A percentile compares a stretch with the other conserved stretches of the same genome.
phyloP scores from a whole-genome alignment of 2,113 vertebrate species.

The Anolis carolinensis region DNA sequence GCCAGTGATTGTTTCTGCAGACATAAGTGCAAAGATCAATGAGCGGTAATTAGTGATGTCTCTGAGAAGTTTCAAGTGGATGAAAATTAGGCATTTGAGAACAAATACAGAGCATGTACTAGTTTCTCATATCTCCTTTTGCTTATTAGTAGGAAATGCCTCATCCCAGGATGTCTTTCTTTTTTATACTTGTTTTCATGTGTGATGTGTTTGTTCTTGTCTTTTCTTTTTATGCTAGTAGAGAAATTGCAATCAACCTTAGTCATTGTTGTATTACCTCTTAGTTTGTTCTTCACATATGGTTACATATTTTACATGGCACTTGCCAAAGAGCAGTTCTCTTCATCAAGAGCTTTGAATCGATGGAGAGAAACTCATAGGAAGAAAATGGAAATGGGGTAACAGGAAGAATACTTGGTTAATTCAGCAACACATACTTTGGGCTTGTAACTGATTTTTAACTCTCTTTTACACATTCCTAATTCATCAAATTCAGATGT shows the following conservation, averaged over 20 bases:
- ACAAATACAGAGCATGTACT: neutral
- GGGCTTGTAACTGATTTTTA: too few species aligned
- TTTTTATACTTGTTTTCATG: neutral
- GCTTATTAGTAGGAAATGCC: neutral
- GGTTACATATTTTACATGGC: neutral
- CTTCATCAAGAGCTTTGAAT: neutral
- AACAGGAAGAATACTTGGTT: neutral
- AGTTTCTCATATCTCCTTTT: conserved; percentile 8
- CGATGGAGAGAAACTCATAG: neutral
- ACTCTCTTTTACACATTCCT: too few species aligned
- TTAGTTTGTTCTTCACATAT: neutral
- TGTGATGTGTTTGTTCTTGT: neutral
- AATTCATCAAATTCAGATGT: neutral
- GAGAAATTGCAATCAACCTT: neutral
- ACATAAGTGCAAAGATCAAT: conserved; percentile 42
- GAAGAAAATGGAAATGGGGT: neutral
- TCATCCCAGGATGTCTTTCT: neutral
- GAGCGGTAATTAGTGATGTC: conserved; percentile 42
- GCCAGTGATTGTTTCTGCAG: conserved; percentile 56
- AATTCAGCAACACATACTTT: neutral
- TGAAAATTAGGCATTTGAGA: conserved; percentile 23
- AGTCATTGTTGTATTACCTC: neutral
- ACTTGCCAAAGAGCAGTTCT: neutral
- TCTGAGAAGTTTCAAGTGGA: conserved; percentile 45
- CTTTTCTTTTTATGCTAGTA: neutral